Percentiles rank a stretch among this genome's conserved stretches.
Conservation (phyloP, 2,888 invertebrate species). For the Eristalinus sepulchralis region DNA sequence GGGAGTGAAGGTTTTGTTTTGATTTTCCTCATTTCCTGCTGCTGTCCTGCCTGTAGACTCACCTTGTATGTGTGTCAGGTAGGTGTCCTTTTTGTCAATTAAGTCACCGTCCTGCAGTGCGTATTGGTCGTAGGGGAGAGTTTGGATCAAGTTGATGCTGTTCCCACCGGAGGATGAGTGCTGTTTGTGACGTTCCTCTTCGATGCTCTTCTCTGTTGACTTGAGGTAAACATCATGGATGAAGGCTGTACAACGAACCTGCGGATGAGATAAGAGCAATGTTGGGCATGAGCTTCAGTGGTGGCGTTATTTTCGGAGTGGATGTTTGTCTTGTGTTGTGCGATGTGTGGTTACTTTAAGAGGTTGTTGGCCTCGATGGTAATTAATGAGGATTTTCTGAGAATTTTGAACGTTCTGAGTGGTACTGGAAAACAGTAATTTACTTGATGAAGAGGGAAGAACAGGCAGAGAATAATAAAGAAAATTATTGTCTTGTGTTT, state of each 20-base stretch:
- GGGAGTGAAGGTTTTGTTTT: not conserved
- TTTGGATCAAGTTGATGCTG: constrained; percentile 77
- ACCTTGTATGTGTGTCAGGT: constrained; percentile 80
- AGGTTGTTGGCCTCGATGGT: no score
- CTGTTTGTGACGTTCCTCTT: constrained; percentile 82
- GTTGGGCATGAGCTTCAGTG: not conserved
- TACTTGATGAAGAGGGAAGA: no score
- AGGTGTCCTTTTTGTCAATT: constrained; percentile 78
- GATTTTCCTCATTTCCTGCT: not conserved
- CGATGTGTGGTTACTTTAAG: not conserved
- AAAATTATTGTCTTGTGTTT: no score
- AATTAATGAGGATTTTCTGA: not conserved
- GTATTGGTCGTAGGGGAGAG: constrained; percentile 78
- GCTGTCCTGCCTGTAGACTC: constrained; percentile 58
- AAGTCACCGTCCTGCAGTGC: constrained; percentile 78
- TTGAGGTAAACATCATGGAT: constrained; percentile 86
- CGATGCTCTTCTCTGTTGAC: constrained; percentile 85
- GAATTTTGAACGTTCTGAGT: not conserved
- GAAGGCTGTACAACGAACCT: constrained; percentile 85
- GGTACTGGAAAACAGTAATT: not conserved
- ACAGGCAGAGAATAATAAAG: no score
- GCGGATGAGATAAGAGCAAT: constrained; percentile 6
- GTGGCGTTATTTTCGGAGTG: no score
- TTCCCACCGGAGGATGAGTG: constrained; percentile 74
- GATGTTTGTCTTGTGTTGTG: not conserved